Conservation (phyloP, 2,888 invertebrate genomes). For the Loripinus fragilis region DNA sequence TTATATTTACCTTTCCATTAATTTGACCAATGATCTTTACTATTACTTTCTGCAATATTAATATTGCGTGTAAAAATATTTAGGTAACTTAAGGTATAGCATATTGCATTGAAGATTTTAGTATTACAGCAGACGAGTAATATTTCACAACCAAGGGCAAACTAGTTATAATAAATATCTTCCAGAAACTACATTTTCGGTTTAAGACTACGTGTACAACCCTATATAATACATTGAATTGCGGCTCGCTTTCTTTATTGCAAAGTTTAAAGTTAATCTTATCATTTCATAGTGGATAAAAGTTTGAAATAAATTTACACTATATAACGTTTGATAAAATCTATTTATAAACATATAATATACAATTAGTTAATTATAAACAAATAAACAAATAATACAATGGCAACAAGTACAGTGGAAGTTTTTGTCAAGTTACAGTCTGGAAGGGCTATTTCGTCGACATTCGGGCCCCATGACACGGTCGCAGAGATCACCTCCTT, state of each 20-base stretch:
- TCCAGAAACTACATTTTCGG: not conserved
- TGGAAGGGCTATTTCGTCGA: conserved; percentile 66
- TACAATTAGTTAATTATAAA: too few species aligned
- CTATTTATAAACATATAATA: too few species aligned
- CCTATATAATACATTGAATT: not conserved
- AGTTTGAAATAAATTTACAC: too few species aligned
- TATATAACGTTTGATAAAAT: too few species aligned
- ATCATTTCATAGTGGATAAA: too few species aligned
- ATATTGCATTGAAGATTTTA: too few species aligned
- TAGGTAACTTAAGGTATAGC: too few species aligned
- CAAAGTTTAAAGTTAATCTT: too few species aligned
- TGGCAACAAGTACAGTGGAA: conserved; percentile 64
- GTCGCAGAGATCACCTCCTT: conserved; percentile 58
- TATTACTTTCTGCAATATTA: too few species aligned
- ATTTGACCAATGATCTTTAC: too few species aligned
- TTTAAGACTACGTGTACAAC: not conserved
- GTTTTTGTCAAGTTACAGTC: conserved; percentile 74
- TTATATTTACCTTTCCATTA: too few species aligned
- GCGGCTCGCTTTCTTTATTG: not conserved
- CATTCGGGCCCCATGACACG: conserved; percentile 52
- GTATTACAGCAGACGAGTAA: not conserved
- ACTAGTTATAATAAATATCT: not conserved
- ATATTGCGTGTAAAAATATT: too few species aligned
- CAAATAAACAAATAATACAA: conserved; percentile 28
- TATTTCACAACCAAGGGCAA: not conserved